A percentile compares a stretch with the other conserved stretches of the same genome.
phyloP scores from a whole-genome alignment of 2,113 vertebrate genomes.

The Nibea coibor region DNA sequence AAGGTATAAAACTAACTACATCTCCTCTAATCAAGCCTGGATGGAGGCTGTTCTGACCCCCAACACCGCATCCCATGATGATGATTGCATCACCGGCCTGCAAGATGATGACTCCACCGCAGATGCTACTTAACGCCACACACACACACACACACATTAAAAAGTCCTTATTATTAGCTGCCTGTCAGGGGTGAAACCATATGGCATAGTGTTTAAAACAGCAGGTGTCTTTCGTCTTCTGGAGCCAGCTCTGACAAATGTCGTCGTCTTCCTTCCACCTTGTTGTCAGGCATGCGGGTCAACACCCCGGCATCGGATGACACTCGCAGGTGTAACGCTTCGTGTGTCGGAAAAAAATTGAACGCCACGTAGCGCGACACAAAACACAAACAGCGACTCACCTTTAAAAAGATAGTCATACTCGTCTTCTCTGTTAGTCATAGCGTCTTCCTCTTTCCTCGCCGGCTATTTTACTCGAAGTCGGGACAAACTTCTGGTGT shows the following conservation, averaged over 20 bases:
- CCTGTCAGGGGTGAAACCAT: neutral
- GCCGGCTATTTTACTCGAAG: neutral
- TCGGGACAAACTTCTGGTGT: constrained; percentile 64
- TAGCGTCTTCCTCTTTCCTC: constrained; percentile 54
- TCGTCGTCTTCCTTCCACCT: constrained; percentile 3
- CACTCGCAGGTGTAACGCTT: constrained; percentile 37
- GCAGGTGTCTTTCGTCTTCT: constrained; percentile 36
- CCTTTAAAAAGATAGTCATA: constrained; percentile 93
- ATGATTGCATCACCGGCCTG: constrained; percentile 61
- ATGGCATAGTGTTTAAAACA: neutral
- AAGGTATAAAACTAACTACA: neutral
- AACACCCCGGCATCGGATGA: constrained; percentile 50
- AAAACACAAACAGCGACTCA: constrained; percentile 62
- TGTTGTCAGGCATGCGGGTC: constrained; percentile 17
- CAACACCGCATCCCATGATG: constrained; percentile 30
- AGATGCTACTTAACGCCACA: constrained; percentile 33
- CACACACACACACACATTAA: too few species aligned
- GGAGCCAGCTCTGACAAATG: neutral
- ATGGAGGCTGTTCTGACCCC: neutral
- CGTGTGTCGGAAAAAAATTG: neutral
- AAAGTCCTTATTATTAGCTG: neutral
- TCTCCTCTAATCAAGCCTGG: neutral
- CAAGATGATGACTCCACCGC: constrained; percentile 42
- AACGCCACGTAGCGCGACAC: neutral
- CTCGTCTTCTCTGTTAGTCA: constrained; percentile 89